Evolutionary conservation across 2,797 vertebrate genomes (phyloP).

Genomic region (Nannoperca obscura): DNA sequence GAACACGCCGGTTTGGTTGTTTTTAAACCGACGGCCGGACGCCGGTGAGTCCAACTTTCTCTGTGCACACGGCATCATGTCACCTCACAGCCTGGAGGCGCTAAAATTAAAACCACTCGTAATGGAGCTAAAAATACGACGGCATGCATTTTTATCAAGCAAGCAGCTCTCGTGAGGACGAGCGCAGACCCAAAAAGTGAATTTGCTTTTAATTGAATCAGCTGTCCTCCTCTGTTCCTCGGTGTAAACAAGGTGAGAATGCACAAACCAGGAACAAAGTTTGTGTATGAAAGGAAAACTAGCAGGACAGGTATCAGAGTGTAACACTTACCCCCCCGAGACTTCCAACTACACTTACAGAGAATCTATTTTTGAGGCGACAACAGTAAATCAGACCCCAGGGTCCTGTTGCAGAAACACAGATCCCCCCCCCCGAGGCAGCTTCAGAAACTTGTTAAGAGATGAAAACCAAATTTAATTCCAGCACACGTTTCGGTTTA

Average conservation of each 20-base stretch:
- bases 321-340: slow-evolving; percentile 45
- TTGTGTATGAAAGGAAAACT: not conserved
- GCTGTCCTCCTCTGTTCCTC: not conserved
- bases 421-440: slow-evolving; percentile 34
- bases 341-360: slow-evolving; percentile 66
- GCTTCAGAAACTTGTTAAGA: slow-evolving; percentile 32
- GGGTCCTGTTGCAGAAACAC: slow-evolving; percentile 76
- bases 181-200: slow-evolving; percentile 15
- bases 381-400: slow-evolving; percentile 74
- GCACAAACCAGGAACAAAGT: not conserved
- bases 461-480: slow-evolving; percentile 29
- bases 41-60: slow-evolving; percentile 2
- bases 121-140: slow-evolving; percentile 70
- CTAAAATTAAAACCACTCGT: slow-evolving; percentile 71
- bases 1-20: not conserved
- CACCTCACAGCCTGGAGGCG: slow-evolving; percentile 35
- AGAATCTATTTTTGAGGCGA: slow-evolving; percentile 75
- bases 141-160: slow-evolving; percentile 61
- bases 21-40: not conserved
- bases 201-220: slow-evolving; percentile 29
- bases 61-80: slow-evolving; percentile 34
- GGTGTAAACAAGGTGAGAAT: slow-evolving; percentile 17
- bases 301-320: slow-evolving; percentile 23
- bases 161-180: slow-evolving; percentile 23
- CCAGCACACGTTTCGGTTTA: not conserved